phyloP scores from a whole-genome alignment of 2,888 invertebrate species.

The Oscheius sp. region DNA sequence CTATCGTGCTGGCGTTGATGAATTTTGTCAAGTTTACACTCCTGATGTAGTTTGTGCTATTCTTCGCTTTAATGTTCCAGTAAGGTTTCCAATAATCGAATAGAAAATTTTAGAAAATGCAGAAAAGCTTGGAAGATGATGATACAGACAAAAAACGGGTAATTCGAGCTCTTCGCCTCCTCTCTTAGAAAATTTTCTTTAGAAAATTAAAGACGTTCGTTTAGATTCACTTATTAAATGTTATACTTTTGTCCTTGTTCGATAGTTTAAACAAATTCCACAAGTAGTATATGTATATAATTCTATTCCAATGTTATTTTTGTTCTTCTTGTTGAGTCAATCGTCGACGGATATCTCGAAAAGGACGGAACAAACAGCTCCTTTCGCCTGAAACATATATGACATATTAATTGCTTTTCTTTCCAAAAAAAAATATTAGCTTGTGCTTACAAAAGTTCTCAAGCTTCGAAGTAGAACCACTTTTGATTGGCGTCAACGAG shows the following conservation, averaged over 20 bases:
- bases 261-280: too few relatives aligned
- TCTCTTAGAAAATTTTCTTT: too few relatives aligned
- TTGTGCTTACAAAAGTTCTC: slow-evolving; percentile 5
- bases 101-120: neutral
- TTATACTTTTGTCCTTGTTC: too few relatives aligned
- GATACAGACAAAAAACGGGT: too few relatives aligned
- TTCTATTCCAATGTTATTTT: neutral
- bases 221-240: too few relatives aligned
- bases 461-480: slow-evolving; percentile 6
- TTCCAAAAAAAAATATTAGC: neutral
- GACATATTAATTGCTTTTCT: neutral
- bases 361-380: slow-evolving; percentile 15
- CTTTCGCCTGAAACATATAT: slow-evolving; percentile 14
- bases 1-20: slow-evolving; percentile 47
- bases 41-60: slow-evolving; percentile 42
- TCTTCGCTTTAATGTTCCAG: slow-evolving; percentile 38
- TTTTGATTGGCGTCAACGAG: slow-evolving; percentile 3
- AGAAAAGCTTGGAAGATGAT: too few relatives aligned
- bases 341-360: slow-evolving; percentile 13
- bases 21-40: slow-evolving; percentile 42
- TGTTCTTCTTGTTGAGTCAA: neutral
- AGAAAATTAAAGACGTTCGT: too few relatives aligned
- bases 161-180: too few relatives aligned
- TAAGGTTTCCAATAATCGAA: neutral
- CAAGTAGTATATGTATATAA: too few relatives aligned